Evolutionary conservation across 2,888 invertebrate genomes (phyloP), one percentile per base, ranked within the genome.

Genomic region (Caenorhabditis sp.): DNA sequence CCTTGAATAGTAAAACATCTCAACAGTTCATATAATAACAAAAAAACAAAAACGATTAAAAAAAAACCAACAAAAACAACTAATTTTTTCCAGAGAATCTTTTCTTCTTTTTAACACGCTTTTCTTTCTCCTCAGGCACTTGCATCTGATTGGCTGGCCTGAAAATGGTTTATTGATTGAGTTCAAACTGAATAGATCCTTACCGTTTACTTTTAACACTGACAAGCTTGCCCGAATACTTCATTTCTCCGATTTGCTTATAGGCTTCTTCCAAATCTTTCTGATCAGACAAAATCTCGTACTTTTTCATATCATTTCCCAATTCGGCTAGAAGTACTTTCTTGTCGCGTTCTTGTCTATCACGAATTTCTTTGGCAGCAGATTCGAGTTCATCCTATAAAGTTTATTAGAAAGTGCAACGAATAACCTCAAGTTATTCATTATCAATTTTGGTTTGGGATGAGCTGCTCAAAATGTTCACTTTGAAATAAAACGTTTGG

Each of bases 301-400:
- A 82, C 59, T 81, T 75, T 53, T 70, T 63, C 53, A 84, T 64
- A 5, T 75, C 76, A 1, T 55, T 65, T 24, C 76, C 81, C 1
- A 86, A 66, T 54, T 84, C 83, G 1, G 69, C 66, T 21, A 78
- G 55, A 63, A 84, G 69, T 19, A 71, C 75, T 60, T 80, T 75
- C 37, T 77, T 71, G 59, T 86, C 86, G 24, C 72, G 60, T 14
- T 80, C 80, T 43, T 86, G 83, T 14, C 84, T 71, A 21, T 66
- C 69, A 53, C 73, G 67, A 55, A 84, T 81, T 54, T 85, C 84
- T 31, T 77, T 72, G 21, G 82, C 85, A n/a, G 81, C 85, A 19
- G 75, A 76, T 53, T 81, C 69, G 51, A 86, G 17, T 26, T 59
- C 59, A 26, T 59, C 59, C 57, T 57, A n/a, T 8, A 57, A 21